These are phyloP conservation scores for Drosophila kanapiae DNA, from an alignment of 1,140 invertebrate genomes.

Conservation along the genomic window DNA sequence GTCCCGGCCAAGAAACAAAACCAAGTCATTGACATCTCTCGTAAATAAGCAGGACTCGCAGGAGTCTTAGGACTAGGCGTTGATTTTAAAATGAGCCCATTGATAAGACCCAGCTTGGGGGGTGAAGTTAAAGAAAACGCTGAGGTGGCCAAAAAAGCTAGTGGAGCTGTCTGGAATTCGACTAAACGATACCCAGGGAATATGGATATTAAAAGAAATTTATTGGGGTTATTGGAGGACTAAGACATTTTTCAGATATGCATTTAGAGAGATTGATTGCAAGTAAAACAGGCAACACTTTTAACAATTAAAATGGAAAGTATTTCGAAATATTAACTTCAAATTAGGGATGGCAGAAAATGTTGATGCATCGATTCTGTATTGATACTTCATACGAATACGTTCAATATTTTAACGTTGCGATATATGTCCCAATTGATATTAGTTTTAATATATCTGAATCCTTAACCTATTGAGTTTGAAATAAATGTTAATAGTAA, in stretches of 20 bases:
- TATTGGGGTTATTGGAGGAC: neutral
- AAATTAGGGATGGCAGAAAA: too few species aligned
- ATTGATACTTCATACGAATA: too few species aligned
- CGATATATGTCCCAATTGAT: too few species aligned
- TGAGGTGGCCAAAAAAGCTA: conserved; percentile 66
- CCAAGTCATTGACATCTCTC: conserved; percentile 60
- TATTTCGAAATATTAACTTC: too few species aligned
- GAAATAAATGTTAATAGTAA: too few species aligned
- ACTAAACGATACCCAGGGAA: neutral
- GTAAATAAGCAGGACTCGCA: conserved; percentile 65
- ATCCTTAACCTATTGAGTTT: too few species aligned
- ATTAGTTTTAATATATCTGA: too few species aligned
- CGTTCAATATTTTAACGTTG: too few species aligned
- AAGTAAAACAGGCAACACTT: neutral
- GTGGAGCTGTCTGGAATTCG: neutral
- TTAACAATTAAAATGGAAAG: too few species aligned
- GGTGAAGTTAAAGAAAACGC: conserved; percentile 53
- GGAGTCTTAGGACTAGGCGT: conserved; percentile 59
- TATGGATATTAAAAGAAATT: neutral
- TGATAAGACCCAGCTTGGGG: conserved; percentile 58
- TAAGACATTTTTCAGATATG: neutral
- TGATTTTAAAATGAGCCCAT: conserved; percentile 80
- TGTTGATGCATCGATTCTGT: too few species aligned
- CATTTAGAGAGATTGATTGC: too few species aligned
- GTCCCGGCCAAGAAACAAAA: conserved; percentile 19